phyloP scores from a whole-genome alignment of 2,888 invertebrate species.

The Netelia fuscicornis region DNA sequence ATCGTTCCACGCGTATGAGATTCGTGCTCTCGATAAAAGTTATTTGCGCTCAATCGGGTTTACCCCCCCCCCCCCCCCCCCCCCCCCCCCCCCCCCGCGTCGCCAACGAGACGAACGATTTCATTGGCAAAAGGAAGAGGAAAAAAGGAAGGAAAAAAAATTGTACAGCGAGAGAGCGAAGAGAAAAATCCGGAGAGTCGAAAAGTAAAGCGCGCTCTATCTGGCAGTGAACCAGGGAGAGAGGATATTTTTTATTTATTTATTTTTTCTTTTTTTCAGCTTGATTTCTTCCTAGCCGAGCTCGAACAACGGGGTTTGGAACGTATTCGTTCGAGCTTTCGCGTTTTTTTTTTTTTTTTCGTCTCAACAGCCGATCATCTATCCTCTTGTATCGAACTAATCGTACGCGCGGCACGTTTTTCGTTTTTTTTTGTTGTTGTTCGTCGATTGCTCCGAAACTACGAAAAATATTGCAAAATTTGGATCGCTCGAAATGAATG shows the following conservation, averaged over 20 bases:
- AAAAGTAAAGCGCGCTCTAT: conserved; percentile 33
- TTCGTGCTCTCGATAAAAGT: conserved; percentile 55
- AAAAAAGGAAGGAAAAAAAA: conserved; percentile 42
- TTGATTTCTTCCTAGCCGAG: conserved; percentile 44
- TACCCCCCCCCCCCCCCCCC: too few relatives aligned
- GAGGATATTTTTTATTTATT: not conserved
- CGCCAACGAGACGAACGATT: conserved; percentile 38
- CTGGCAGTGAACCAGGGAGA: not conserved
- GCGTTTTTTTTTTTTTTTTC: conserved; percentile 1
- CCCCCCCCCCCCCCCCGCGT: conserved; percentile 25
- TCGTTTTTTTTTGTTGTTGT: not conserved
- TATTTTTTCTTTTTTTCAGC: conserved; percentile 24
- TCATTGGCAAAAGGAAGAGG: conserved; percentile 41
- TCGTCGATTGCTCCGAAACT: not conserved
- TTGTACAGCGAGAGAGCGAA: conserved; percentile 20
- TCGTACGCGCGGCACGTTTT: not conserved
- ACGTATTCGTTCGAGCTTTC: conserved; percentile 19
- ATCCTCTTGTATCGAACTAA: not conserved
- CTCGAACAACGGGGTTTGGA: conserved; percentile 33
- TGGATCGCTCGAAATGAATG: not conserved
- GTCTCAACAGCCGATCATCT: conserved; percentile 7
- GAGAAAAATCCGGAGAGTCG: conserved; percentile 61
- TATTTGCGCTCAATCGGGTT: conserved; percentile 61
- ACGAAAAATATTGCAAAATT: not conserved
- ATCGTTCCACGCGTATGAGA: conserved; percentile 30